Percentiles rank a stretch among this genome's conserved stretches.
Evolutionary conservation across 2,888 invertebrate species (phyloP).

Genomic region (Pheosia tremula): DNA sequence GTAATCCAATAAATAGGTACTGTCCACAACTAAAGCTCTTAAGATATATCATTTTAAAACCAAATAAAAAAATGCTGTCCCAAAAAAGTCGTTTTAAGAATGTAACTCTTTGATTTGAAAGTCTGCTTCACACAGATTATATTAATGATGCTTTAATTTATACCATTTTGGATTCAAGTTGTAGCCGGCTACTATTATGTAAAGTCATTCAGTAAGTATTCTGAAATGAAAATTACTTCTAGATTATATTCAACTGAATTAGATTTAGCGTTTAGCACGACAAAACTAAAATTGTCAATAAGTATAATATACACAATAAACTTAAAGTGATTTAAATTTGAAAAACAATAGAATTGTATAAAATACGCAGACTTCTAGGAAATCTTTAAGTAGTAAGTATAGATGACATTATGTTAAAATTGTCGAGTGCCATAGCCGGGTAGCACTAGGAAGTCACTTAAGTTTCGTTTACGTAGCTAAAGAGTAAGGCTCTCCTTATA

Average conservation of each 20-base stretch:
- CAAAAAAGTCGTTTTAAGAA: no score
- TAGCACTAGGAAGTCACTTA: conserved; percentile 51
- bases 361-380: not conserved
- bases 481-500: conserved; percentile 62
- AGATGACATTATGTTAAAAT: conserved; percentile 44
- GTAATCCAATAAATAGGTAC: not conserved
- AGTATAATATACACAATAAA: conserved; percentile 12
- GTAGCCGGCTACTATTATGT: not conserved
- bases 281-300: not conserved
- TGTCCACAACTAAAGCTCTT: not conserved
- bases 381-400: conserved; percentile 18
- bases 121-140: no score
- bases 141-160: not conserved
- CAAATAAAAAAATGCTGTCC: no score
- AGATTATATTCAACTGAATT: not conserved
- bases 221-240: no score
- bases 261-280: not conserved
- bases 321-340: not conserved
- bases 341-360: not conserved
- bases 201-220: not conserved
- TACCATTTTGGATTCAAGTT: not conserved
- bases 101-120: no score
- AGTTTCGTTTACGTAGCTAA: conserved; percentile 59
- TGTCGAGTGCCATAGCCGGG: conserved; percentile 31
- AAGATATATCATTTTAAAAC: no score